phyloP scores from a whole-genome alignment of 2,797 vertebrate species.

The Cottoperca gobio region DNA sequence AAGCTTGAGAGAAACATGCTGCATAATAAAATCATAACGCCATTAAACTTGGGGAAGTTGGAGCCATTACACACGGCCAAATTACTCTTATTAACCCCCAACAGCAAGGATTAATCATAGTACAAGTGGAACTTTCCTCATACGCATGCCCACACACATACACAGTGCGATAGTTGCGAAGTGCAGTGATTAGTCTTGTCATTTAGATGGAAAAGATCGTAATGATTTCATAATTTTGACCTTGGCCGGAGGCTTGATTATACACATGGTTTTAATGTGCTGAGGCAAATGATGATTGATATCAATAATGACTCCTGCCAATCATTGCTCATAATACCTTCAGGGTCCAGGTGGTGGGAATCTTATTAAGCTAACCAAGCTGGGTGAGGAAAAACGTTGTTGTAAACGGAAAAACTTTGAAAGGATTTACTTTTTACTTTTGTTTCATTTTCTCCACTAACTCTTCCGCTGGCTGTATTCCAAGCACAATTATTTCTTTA shows the following conservation, averaged over 20 bases:
- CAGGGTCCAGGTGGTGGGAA: slow-evolving; percentile 59
- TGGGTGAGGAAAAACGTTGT: background rate
- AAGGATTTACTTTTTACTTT: background rate
- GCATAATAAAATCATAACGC: slow-evolving; percentile 68
- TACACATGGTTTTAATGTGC: slow-evolving; percentile 75
- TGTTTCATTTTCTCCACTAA: background rate
- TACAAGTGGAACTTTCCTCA: slow-evolving; percentile 64
- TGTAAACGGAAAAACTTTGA: background rate
- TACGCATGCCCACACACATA: slow-evolving; percentile 26
- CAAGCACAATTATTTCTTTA: background rate
- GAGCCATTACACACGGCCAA: slow-evolving; percentile 54
- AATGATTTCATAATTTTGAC: slow-evolving; percentile 79
- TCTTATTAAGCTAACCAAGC: slow-evolving; percentile 28
- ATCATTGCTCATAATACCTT: slow-evolving; percentile 62
- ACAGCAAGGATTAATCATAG: slow-evolving; percentile 73
- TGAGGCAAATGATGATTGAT: slow-evolving; percentile 81
- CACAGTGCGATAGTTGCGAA: slow-evolving; percentile 24
- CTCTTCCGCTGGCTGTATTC: background rate
- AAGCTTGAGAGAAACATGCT: slow-evolving; percentile 66
- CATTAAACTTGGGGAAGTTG: slow-evolving; percentile 65
- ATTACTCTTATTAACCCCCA: slow-evolving; percentile 78
- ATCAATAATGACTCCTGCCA: slow-evolving; percentile 74
- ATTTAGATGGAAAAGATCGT: slow-evolving; percentile 68
- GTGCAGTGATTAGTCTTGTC: slow-evolving; percentile 72
- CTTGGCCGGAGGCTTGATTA: slow-evolving; percentile 77